Base-by-base conservation (phyloP, 1,140 invertebrate genomes). In the Frieseomelitta varia region DNA sequence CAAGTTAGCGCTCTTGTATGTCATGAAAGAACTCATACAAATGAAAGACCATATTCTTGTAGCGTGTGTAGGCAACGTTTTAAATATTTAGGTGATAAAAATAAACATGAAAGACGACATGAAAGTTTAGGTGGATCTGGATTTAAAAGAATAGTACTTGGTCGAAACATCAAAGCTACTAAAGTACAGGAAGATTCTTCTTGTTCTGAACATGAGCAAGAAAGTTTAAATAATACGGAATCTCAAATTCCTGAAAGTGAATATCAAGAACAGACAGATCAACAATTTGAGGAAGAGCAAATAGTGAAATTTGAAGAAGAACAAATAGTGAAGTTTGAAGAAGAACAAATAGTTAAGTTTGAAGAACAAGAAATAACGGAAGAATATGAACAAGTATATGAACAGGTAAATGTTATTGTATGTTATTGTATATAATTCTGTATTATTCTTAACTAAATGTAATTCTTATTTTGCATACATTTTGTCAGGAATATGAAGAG, bases 11-110 rank as follows among this genome's bases (percentile, higher is more conserved):
- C 94, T 0, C 89, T 95, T 1, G 94, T 95, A 19, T 95, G 94
- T 84, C 99, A 99, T 95, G 99, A 99, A 93, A 95, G 99, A 84
- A 99, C 99, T 2, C 99, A 99, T 92, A 99, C 99, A 11, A 98
- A 99, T 93, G 99, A 99, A 94, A 95, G 99, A 77, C 99, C 99
- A 1, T 99, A 99, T 94, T 97, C 98, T 63, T 99, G 99, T 94
- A 99, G 99, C 92, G 98, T 99, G 86, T 99, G 99, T 93, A 97
- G 98, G 58, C 99, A 99, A 94, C 97, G 98, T 2, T 99, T 99
- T 95, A 96, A 99, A 87, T 96, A 99, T 93, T 98, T 99, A 92
- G 98, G 99, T 93, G 94, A 95, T 73, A 95, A 94, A 56, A 95
- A 95, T 69, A 95, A 95, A 65, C 94, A 95, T 27, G 94, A 95